Evolutionary conservation across 2,888 invertebrate species (phyloP).

Genomic region (Troilus luridus): DNA sequence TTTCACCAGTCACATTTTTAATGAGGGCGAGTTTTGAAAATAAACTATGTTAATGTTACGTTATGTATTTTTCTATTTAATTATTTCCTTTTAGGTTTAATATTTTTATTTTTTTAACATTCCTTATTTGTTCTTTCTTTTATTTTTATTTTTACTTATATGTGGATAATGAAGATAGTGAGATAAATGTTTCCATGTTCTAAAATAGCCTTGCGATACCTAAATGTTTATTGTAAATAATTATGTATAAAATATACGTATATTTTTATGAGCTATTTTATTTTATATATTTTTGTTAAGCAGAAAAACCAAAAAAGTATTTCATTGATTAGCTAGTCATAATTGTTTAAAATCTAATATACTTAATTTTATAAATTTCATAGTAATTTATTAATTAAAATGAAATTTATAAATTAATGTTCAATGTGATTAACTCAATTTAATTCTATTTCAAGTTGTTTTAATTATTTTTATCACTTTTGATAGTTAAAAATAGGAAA

Average conservation of each 20-base stretch:
- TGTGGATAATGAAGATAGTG: neutral
- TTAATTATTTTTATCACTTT: neutral
- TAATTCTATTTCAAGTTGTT: neutral
- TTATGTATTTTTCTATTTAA: neutral
- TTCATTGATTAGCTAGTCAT: conserved; percentile 46
- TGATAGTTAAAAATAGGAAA: neutral
- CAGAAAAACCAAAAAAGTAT: neutral
- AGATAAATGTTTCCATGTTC: neutral
- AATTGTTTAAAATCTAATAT: neutral
- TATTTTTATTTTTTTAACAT: neutral
- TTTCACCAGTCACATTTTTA: too few species aligned
- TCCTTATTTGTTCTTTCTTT: neutral
- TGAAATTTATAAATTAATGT: neutral
- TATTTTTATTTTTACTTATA: neutral
- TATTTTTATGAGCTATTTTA: conserved; percentile 49
- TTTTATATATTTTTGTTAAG: conserved; percentile 40
- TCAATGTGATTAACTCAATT: neutral
- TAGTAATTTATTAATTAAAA: neutral
- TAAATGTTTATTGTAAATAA: conserved; percentile 33
- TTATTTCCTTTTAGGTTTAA: neutral
- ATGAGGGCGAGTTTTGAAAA: too few species aligned
- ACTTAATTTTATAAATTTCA: neutral
- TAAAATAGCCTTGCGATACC: neutral
- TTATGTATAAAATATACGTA: conserved; percentile 32
- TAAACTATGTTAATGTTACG: neutral